These are phyloP conservation scores for Merluccius polli DNA, from an alignment of 2,797 vertebrate species.

Conservation along the genomic window DNA sequence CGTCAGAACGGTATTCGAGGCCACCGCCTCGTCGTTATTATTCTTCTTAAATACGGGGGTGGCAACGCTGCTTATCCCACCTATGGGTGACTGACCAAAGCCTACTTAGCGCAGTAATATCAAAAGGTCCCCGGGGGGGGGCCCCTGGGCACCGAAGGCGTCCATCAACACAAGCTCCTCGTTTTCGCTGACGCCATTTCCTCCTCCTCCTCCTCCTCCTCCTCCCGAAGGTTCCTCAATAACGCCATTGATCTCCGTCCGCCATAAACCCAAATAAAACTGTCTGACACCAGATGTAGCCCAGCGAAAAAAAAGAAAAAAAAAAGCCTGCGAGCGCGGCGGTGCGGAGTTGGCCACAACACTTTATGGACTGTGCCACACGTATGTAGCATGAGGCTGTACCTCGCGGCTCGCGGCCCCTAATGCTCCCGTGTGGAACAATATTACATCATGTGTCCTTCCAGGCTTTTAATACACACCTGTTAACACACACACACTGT, in stretches of 20 bases:
- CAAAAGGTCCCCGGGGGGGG: slow-evolving; percentile 14
- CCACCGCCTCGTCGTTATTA: not conserved
- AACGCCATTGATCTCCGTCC: slow-evolving; percentile 58
- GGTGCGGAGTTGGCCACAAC: slow-evolving; percentile 46
- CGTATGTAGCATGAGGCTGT: slow-evolving; percentile 54
- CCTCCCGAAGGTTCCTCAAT: slow-evolving; percentile 46
- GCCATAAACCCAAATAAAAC: slow-evolving; percentile 63
- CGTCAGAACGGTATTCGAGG: not conserved
- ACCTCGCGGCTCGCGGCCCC: slow-evolving; percentile 44
- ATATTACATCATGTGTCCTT: slow-evolving; percentile 65
- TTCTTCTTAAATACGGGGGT: not conserved
- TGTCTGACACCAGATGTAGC: slow-evolving; percentile 58
- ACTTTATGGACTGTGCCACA: slow-evolving; percentile 57
- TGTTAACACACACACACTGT: slow-evolving; percentile 62
- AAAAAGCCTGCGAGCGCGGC: slow-evolving; percentile 16
- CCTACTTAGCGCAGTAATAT: not conserved
- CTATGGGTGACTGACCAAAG: not conserved
- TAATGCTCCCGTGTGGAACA: slow-evolving; percentile 56
- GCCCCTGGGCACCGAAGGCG: slow-evolving; percentile 27
- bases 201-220: slow-evolving; percentile 52
- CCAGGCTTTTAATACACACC: slow-evolving; percentile 60
- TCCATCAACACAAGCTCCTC: slow-evolving; percentile 38
- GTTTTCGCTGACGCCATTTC: slow-evolving; percentile 46
- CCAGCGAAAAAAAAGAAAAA: slow-evolving; percentile 29
- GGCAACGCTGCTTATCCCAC: not conserved